Evolutionary conservation across 2,888 invertebrate genomes (phyloP).

Genomic region (Eugnorisma glareosa): DNA sequence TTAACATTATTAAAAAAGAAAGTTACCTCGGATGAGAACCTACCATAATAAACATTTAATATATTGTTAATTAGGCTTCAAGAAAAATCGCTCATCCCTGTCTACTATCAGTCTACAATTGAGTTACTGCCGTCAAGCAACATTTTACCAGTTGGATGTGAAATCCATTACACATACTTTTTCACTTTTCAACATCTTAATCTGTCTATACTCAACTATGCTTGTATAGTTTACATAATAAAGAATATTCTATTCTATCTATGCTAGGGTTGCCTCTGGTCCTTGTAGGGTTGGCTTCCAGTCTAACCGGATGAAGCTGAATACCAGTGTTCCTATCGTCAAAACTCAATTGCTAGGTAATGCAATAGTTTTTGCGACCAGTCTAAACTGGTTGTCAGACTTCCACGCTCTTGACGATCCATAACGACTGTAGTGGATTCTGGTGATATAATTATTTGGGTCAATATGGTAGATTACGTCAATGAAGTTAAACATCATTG

Average conservation of each 20-base stretch:
- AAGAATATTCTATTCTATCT: no score
- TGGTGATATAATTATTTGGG: not conserved
- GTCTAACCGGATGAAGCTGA: not conserved
- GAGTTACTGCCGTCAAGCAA: not conserved
- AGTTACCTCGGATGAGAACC: not conserved
- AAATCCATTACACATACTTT: not conserved
- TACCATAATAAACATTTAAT: not conserved
- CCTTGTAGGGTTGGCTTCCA: not conserved
- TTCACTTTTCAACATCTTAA: not conserved
- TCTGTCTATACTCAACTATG: not conserved
- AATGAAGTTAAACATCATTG: no score
- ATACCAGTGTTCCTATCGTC: not conserved
- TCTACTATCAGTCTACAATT: not conserved
- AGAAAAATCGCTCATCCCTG: slow-evolving; percentile 1
- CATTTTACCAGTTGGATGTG: not conserved
- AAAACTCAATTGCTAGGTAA: not conserved
- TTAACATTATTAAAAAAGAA: not conserved
- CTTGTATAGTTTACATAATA: no score
- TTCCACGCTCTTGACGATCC: not conserved
- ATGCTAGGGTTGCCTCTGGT: not conserved
- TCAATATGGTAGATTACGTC: no score
- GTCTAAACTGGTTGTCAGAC: not conserved
- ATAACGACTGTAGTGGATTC: not conserved
- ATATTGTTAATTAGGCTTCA: not conserved
- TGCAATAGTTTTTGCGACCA: not conserved